Evolutionary conservation across 2,113 vertebrate species (phyloP).

Genomic region (Progne subis): DNA sequence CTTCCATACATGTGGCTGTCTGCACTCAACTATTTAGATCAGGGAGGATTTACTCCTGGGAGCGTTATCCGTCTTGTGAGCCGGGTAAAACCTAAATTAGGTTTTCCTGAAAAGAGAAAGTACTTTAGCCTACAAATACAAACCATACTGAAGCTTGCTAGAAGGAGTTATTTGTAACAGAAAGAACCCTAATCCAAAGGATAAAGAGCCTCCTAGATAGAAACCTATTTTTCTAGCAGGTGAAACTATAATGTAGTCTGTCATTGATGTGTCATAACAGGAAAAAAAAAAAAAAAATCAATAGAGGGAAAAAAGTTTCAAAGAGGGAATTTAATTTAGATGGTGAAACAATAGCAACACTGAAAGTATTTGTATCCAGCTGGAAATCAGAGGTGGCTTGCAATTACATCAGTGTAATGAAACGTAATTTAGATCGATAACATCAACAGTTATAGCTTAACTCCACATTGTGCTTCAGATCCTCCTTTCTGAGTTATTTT

Average conservation of each 20-base stretch:
- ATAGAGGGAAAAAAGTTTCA: background rate
- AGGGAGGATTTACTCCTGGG: background rate
- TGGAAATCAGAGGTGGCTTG: background rate
- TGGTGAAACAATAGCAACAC: slow-evolving; percentile 15
- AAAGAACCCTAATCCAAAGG: background rate
- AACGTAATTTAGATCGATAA: background rate
- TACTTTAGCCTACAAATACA: background rate
- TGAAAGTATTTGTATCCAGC: slow-evolving; percentile 39
- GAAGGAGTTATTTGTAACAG: background rate
- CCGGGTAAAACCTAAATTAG: background rate
- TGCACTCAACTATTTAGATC: background rate
- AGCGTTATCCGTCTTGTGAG: background rate
- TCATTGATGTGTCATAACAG: slow-evolving; percentile 18
- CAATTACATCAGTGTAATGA: slow-evolving; percentile 17
- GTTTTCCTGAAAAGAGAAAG: background rate
- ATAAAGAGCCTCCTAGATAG: background rate
- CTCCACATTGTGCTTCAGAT: background rate
- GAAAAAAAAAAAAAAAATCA: background rate
- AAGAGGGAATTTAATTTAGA: slow-evolving; percentile 34
- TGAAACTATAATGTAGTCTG: slow-evolving; percentile 3
- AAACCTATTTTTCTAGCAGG: background rate
- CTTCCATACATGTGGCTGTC: background rate
- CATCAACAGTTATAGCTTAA: background rate
- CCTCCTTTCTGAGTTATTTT: background rate
- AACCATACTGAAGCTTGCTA: background rate